Conservation (phyloP, 1,140 invertebrate species). For the Megathymus violae region DNA sequence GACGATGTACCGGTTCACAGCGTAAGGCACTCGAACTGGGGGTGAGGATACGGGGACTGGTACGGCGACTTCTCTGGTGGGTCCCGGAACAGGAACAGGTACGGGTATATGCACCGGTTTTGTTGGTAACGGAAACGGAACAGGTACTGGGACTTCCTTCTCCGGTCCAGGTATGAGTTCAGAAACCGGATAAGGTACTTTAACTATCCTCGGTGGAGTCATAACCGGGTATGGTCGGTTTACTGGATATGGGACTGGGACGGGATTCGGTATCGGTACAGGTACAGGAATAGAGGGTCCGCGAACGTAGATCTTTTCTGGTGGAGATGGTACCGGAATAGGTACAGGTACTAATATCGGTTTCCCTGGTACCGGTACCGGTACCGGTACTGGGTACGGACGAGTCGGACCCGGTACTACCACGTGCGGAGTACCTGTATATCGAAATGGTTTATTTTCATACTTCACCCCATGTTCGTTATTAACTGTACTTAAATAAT, state of each 20-base stretch:
- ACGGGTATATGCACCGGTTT: slow-evolving; percentile 37
- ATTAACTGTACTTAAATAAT: slow-evolving; percentile 14
- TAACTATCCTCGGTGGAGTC: slow-evolving; percentile 50
- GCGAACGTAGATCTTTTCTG: slow-evolving; percentile 59
- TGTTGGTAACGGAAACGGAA: slow-evolving; percentile 38
- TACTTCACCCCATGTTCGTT: slow-evolving; percentile 18
- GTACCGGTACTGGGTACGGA: slow-evolving; percentile 55
- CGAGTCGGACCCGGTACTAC: slow-evolving; percentile 63
- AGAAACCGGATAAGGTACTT: slow-evolving; percentile 50
- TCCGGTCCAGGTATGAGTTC: slow-evolving; percentile 45
- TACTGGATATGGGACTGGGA: slow-evolving; percentile 51
- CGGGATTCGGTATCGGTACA: slow-evolving; percentile 45
- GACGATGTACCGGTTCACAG: slow-evolving; percentile 52
- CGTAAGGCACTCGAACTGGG: slow-evolving; percentile 49
- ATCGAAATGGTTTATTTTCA: slow-evolving; percentile 22
- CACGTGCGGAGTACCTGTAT: slow-evolving; percentile 58
- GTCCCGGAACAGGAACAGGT: slow-evolving; percentile 47
- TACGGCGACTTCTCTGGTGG: slow-evolving; percentile 46
- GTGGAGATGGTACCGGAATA: slow-evolving; percentile 62
- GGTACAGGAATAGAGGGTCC: slow-evolving; percentile 57
- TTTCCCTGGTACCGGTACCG: slow-evolving; percentile 61
- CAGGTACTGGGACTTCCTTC: slow-evolving; percentile 32
- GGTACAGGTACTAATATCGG: slow-evolving; percentile 61
- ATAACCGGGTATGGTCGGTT: slow-evolving; percentile 57
- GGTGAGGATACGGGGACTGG: slow-evolving; percentile 61